Conservation (phyloP, 92 coral and sea anemone species). For the Parazoanthus darwini region DNA sequence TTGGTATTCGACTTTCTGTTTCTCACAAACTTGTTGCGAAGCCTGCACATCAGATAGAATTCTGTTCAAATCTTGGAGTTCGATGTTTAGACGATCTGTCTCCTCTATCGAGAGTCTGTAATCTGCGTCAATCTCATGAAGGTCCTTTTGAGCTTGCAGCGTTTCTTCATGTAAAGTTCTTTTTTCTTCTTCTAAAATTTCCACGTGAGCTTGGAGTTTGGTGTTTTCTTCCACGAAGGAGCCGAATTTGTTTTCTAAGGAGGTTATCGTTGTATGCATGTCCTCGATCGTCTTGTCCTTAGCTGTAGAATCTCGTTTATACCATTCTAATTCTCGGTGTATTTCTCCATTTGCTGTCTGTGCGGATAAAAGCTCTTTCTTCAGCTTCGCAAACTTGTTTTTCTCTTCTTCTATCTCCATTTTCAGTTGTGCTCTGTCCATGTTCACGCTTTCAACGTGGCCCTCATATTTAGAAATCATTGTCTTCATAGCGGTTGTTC, state of each 20-base stretch:
- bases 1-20: conserved; percentile 78
- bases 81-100: conserved; percentile 75
- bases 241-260: conserved; percentile 85
- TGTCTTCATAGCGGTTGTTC: conserved; percentile 81
- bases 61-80: conserved; percentile 80
- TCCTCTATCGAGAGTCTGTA: conserved; percentile 78
- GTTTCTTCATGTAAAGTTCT: conserved; percentile 79
- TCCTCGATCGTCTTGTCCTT: conserved; percentile 86
- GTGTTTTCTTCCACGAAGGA: conserved; percentile 90
- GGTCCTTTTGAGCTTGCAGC: conserved; percentile 71
- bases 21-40: conserved; percentile 78
- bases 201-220: conserved; percentile 88
- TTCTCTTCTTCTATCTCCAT: conserved; percentile 89
- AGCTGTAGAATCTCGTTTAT: conserved; percentile 73
- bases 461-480: conserved; percentile 79
- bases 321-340: conserved; percentile 81
- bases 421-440: conserved; percentile 74
- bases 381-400: conserved; percentile 69
- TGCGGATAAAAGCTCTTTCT: conserved; percentile 67
- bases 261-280: conserved; percentile 79
- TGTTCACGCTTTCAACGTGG: conserved; percentile 70
- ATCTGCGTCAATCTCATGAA: conserved; percentile 84
- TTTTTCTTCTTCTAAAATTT: conserved; percentile 91
- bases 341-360: conserved; percentile 74
- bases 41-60: conserved; percentile 92